Percentiles rank a stretch among this genome's conserved stretches.
These are phyloP conservation scores for Pristionchus fissidentatus DNA, from an alignment of 2,888 invertebrate species.

Conservation along the genomic window DNA sequence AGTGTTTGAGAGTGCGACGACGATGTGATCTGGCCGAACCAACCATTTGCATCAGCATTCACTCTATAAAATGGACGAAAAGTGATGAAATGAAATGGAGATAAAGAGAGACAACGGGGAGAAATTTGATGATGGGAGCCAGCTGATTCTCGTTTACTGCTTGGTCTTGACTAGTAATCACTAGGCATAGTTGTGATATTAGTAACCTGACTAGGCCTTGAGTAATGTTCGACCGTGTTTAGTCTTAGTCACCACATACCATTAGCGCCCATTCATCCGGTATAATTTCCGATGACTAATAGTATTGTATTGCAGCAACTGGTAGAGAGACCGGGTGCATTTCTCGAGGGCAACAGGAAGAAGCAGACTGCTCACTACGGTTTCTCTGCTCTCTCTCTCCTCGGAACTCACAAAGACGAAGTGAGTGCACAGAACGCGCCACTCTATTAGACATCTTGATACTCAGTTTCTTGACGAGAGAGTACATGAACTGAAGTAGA, in stretches of 20 bases:
- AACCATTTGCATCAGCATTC: slow-evolving; percentile 32
- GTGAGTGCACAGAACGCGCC: background rate
- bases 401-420: slow-evolving; percentile 45
- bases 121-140: background rate
- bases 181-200: no score
- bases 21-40: slow-evolving; percentile 29
- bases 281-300: background rate
- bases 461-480: no score
- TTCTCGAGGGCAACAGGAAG: slow-evolving; percentile 36
- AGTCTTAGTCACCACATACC: no score
- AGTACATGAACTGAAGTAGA: no score
- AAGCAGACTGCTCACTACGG: slow-evolving; percentile 34
- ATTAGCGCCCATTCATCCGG: no score
- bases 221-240: no score
- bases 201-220: no score
- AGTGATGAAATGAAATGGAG: slow-evolving; percentile 9
- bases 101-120: background rate
- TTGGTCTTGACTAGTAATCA: no score
- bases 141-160: background rate
- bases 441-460: no score
- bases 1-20: no score
- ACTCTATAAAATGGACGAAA: background rate
- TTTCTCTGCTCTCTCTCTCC: slow-evolving; percentile 40
- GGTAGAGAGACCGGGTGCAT: slow-evolving; percentile 41
- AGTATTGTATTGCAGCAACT: slow-evolving; percentile 40